Conservation (phyloP, 2,113 vertebrate species). For the Macrotis lagotis region DNA sequence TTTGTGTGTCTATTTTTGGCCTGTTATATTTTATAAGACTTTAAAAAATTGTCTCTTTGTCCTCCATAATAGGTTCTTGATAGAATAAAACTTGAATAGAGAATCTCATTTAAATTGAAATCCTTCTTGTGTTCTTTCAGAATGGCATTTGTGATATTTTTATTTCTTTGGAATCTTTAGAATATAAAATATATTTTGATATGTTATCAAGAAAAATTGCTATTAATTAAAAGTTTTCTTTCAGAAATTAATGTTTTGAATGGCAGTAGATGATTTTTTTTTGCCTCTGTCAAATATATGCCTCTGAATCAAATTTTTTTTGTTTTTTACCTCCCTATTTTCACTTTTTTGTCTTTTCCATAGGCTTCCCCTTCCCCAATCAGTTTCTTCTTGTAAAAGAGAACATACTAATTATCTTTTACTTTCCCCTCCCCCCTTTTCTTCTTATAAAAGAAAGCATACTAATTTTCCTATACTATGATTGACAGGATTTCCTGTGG, state of each 20-base stretch:
- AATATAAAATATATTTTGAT: neutral
- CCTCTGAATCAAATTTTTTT: neutral
- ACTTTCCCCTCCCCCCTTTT: neutral
- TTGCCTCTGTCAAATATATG: neutral
- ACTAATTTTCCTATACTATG: conserved; percentile 9
- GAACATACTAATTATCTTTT: neutral
- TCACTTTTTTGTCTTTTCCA: neutral
- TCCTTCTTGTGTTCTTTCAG: conserved; percentile 14
- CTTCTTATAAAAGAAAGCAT: neutral
- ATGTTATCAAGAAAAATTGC: neutral
- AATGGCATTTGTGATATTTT: neutral
- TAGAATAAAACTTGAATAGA: conserved; percentile 22
- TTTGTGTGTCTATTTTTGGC: fast-evolving
- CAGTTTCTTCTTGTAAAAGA: neutral
- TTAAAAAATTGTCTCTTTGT: neutral
- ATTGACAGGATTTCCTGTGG: conserved; percentile 90
- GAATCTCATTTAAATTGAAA: neutral
- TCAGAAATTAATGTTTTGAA: neutral
- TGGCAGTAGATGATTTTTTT: neutral
- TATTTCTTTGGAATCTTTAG: neutral
- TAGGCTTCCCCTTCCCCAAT: neutral
- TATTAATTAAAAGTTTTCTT: neutral
- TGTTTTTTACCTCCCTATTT: neutral
- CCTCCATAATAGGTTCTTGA: conserved; percentile 12
- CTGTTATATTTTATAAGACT: neutral